These are phyloP conservation scores for Sphinx pinastri DNA, from an alignment of 2,888 invertebrate genomes.

Conservation along the genomic window DNA sequence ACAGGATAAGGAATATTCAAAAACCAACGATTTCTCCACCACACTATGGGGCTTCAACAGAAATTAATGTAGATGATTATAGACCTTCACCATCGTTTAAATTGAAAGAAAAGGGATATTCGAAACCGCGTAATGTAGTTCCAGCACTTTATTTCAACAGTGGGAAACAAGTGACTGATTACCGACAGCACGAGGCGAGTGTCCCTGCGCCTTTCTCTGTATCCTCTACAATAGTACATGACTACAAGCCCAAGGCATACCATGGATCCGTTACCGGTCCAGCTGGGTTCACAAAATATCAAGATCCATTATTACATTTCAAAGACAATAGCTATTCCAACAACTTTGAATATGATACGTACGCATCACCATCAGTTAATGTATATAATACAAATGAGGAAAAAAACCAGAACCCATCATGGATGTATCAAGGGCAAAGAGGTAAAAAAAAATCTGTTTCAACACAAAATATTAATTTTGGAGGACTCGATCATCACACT, in stretches of 20 bases:
- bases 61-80: conserved; percentile 56
- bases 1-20: conserved; percentile 51
- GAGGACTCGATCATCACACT: conserved; percentile 67
- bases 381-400: conserved; percentile 53
- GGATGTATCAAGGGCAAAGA: conserved; percentile 51
- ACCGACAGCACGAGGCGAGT: conserved; percentile 55
- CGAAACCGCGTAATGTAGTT: conserved; percentile 53
- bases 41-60: conserved; percentile 44
- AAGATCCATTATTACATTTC: conserved; percentile 62
- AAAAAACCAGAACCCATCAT: conserved; percentile 50
- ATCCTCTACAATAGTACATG: conserved; percentile 70
- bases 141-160: conserved; percentile 51
- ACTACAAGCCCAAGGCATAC: conserved; percentile 64
- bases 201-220: conserved; percentile 64
- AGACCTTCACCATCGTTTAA: conserved; percentile 62
- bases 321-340: conserved; percentile 61
- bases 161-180: conserved; percentile 57
- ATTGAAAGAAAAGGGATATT: conserved; percentile 56
- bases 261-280: conserved; percentile 43
- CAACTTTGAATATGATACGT: conserved; percentile 69
- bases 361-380: conserved; percentile 64
- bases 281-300: conserved; percentile 55
- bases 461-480: conserved; percentile 74
- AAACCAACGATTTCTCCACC: conserved; percentile 51
- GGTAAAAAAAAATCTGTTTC: conserved; percentile 74